These are phyloP conservation scores for Yasuhikotakia modesta DNA, from an alignment of 2,797 vertebrate genomes.

Conservation along the genomic window DNA sequence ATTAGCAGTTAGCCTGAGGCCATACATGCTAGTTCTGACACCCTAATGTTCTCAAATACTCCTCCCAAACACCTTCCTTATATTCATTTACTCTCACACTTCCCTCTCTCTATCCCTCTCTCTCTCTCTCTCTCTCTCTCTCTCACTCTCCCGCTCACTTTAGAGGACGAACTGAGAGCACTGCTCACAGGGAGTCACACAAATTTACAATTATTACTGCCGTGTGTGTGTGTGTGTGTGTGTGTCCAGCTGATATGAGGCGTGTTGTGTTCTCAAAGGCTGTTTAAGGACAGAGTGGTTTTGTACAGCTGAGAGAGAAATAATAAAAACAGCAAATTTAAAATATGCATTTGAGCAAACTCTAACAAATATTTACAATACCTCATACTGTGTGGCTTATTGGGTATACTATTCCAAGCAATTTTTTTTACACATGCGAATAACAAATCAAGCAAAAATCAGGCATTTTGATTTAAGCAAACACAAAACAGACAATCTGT, in stretches of 20 bases:
- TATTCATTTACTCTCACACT: constrained; percentile 23
- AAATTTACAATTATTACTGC: constrained; percentile 39
- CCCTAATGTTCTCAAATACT: constrained; percentile 31
- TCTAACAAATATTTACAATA: no score
- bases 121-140: neutral
- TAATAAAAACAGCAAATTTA: no score
- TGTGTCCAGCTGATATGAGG: constrained; percentile 39
- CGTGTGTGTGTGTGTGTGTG: neutral
- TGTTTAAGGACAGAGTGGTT: constrained; percentile 25
- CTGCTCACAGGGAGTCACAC: constrained; percentile 41
- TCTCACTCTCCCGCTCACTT: neutral
- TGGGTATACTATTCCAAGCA: no score
- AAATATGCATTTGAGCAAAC: no score
- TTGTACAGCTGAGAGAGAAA: constrained; percentile 15
- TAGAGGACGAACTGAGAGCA: neutral
- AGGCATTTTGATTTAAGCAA: no score
- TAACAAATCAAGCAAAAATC: no score
- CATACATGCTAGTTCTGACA: constrained; percentile 36
- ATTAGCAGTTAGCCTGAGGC: constrained; percentile 35
- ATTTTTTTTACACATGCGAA: no score
- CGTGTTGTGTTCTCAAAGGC: constrained; percentile 34
- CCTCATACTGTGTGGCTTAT: no score
- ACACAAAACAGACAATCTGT: neutral
- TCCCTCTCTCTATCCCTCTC: neutral
- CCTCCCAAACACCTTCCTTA: constrained; percentile 10